phyloP scores from a whole-genome alignment of 2,888 invertebrate species.

The Melinaea menophilus region DNA sequence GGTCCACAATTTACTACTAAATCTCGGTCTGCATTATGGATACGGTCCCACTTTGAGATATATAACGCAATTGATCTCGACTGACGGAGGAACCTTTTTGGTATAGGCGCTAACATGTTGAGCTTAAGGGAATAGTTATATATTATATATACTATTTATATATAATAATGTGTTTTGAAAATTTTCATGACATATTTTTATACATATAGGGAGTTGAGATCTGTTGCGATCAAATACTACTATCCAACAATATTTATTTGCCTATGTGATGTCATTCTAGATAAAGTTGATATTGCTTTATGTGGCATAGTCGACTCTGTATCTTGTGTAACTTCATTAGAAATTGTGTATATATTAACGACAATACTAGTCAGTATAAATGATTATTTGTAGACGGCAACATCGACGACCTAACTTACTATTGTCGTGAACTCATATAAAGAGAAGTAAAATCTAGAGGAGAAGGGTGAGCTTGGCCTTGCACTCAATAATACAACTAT shows the following conservation, averaged over 20 bases:
- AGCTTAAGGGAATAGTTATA: neutral
- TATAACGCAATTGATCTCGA: neutral
- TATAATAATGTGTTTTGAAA: too few species aligned
- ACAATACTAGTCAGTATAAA: too few species aligned
- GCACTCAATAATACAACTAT: too few species aligned
- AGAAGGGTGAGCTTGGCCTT: too few species aligned
- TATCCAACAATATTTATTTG: neutral
- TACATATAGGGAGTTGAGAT: neutral
- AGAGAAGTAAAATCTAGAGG: too few species aligned
- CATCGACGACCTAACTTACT: too few species aligned
- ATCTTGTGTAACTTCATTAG: constrained; percentile 1
- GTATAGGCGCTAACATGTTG: neutral
- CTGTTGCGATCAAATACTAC: neutral
- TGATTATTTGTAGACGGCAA: too few species aligned
- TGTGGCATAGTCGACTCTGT: neutral
- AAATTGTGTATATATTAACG: neutral
- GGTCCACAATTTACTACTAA: neutral
- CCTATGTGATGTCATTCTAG: neutral
- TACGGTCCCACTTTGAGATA: constrained; percentile 12
- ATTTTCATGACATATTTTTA: too few species aligned
- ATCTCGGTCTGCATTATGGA: constrained; percentile 6
- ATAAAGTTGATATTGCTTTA: constrained; percentile 5
- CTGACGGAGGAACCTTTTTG: neutral
- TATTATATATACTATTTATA: too few species aligned
- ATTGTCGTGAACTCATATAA: too few species aligned